Conservation (phyloP, 2,113 vertebrate genomes). For the Oncorhynchus kisutch region DNA sequence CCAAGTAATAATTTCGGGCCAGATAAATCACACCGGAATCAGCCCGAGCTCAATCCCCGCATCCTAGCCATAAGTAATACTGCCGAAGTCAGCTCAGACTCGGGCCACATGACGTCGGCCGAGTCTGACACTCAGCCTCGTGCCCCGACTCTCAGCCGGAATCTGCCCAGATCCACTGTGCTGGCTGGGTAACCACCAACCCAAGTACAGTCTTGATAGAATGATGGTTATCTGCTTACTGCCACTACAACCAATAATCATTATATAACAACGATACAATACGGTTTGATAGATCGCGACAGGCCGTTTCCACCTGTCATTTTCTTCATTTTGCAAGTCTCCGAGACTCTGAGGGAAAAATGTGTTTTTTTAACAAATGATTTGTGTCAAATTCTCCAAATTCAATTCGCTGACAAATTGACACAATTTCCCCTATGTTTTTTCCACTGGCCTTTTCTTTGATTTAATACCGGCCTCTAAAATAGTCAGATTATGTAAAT, state of each 20-base stretch:
- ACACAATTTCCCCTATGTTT: slow-evolving; percentile 45
- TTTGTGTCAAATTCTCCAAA: slow-evolving; percentile 8
- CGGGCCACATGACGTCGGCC: too few relatives aligned
- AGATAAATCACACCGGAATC: too few relatives aligned
- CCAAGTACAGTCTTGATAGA: slow-evolving; percentile 25
- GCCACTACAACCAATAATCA: slow-evolving; percentile 8
- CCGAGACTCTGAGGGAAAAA: neutral
- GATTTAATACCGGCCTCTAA: slow-evolving; percentile 22
- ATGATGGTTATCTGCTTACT: slow-evolving; percentile 14
- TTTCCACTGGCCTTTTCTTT: slow-evolving; percentile 40
- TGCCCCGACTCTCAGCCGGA: too few relatives aligned
- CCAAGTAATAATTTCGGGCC: too few relatives aligned
- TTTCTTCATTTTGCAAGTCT: slow-evolving; percentile 48
- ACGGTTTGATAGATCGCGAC: slow-evolving; percentile 24
- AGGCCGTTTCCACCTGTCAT: slow-evolving; percentile 29
- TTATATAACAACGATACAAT: slow-evolving; percentile 3
- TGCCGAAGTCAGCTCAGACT: too few relatives aligned
- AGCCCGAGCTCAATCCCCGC: too few relatives aligned
- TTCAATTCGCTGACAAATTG: slow-evolving; percentile 41
- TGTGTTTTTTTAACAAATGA: slow-evolving; percentile 34
- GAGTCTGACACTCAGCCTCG: too few relatives aligned
- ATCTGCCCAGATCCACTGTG: too few relatives aligned
- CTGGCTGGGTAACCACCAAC: slow-evolving; percentile 7
- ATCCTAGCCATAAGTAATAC: too few relatives aligned
- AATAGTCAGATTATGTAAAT: too few relatives aligned